Conservation (phyloP, 2,888 invertebrate species). For the Trachelus troglodyta region DNA sequence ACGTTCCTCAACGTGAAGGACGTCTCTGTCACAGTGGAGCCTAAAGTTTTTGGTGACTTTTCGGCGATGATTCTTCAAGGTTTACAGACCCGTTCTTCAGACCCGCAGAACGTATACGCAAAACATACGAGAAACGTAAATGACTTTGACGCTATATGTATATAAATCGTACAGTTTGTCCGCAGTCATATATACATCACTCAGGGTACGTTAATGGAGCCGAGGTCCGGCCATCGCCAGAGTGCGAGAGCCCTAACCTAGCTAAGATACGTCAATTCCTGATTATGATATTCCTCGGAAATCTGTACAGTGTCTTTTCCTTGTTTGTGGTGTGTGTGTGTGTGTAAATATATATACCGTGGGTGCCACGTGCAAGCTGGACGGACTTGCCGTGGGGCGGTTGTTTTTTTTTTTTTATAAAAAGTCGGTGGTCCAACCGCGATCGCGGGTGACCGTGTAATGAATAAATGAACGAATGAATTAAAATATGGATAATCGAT, state of each 20-base stretch:
- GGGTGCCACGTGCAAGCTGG: neutral
- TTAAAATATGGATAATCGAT: conserved; percentile 43
- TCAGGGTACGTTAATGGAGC: neutral
- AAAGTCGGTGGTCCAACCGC: neutral
- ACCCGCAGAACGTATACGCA: neutral
- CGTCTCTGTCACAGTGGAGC: neutral
- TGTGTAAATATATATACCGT: neutral
- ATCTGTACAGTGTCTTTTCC: neutral
- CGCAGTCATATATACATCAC: neutral
- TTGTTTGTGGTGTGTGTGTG: neutral
- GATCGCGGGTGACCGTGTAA: neutral
- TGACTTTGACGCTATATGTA: neutral
- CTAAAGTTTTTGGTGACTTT: neutral
- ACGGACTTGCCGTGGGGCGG: neutral
- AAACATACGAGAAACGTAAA: neutral
- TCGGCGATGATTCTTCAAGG: neutral
- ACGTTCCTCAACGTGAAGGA: neutral
- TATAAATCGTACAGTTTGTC: neutral
- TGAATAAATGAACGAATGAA: neutral
- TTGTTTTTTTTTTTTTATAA: neutral
- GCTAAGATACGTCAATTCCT: neutral
- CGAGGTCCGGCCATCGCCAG: neutral
- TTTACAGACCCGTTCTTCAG: too few species aligned
- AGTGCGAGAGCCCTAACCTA: neutral
- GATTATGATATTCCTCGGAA: neutral